phyloP scores from a whole-genome alignment of 2,888 invertebrate genomes.

The Schizotus pectinicornis region DNA sequence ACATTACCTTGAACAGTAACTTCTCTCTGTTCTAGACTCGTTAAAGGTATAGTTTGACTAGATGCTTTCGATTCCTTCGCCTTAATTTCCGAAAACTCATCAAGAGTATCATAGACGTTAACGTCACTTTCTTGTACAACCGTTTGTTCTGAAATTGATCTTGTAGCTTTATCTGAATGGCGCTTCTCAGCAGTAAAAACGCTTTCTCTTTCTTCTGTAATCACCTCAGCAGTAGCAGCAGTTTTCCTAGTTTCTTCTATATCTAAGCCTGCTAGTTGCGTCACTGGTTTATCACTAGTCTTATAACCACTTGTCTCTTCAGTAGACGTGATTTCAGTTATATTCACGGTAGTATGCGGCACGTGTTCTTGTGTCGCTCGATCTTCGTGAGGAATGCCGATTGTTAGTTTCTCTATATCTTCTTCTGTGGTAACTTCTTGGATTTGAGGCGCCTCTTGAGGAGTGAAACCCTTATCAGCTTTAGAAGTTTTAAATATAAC shows the following conservation, averaged over 20 bases:
- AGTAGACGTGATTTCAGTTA: slow-evolving; percentile 43
- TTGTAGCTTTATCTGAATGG: slow-evolving; percentile 26
- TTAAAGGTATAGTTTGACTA: slow-evolving; percentile 32
- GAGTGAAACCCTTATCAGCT: slow-evolving; percentile 35
- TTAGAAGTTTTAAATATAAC: slow-evolving; percentile 47
- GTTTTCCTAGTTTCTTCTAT: slow-evolving; percentile 22
- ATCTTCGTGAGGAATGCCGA: slow-evolving; percentile 33
- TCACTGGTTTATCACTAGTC: slow-evolving; percentile 16
- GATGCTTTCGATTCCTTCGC: slow-evolving; percentile 38
- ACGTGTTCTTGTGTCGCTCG: slow-evolving; percentile 39
- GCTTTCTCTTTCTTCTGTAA: slow-evolving; percentile 46
- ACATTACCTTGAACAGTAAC: slow-evolving; percentile 34
- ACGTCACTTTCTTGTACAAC: slow-evolving; percentile 16
- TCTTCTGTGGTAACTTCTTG: slow-evolving; percentile 42
- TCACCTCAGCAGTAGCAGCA: slow-evolving; percentile 34
- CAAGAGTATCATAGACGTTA: slow-evolving; percentile 19
- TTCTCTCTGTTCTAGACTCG: slow-evolving; percentile 42
- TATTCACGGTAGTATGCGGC: slow-evolving; percentile 52
- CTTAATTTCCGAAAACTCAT: slow-evolving; percentile 33
- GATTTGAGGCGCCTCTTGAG: slow-evolving; percentile 16
- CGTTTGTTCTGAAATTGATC: slow-evolving; percentile 15
- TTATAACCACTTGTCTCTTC: slow-evolving; percentile 37
- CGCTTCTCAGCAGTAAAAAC: slow-evolving; percentile 46
- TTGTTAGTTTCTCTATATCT: slow-evolving; percentile 34
- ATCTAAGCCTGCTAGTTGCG: slow-evolving; percentile 24